These are phyloP conservation scores for Eolophus roseicapilla DNA, from an alignment of 2,113 vertebrate genomes.

Conservation along the genomic window DNA sequence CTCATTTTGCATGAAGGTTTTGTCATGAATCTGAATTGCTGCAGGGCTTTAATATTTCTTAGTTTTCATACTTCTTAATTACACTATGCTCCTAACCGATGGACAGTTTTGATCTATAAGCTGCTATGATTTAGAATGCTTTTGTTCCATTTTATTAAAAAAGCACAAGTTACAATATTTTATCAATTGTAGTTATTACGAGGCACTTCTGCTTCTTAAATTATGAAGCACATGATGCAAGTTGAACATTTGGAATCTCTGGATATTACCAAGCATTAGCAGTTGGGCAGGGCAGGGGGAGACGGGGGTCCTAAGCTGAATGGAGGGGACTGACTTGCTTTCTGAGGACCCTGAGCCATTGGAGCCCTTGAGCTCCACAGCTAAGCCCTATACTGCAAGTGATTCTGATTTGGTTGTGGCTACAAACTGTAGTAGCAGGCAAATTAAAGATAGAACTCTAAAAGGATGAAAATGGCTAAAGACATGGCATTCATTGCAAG, in stretches of 20 bases:
- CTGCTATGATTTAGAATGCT: constrained; percentile 20
- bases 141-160: constrained; percentile 43
- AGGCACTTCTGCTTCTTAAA: background rate
- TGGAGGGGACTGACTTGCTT: background rate
- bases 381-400: background rate
- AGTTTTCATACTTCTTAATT: background rate
- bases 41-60: background rate
- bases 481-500: fast-evolving
- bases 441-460: background rate
- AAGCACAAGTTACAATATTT: constrained; percentile 42
- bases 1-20: background rate
- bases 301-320: background rate
- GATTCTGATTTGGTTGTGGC: background rate
- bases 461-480: background rate
- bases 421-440: background rate
- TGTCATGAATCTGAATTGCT: background rate
- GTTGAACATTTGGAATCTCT: background rate
- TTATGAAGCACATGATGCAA: fast-evolving
- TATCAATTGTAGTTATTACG: background rate
- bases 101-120: constrained; percentile 9
- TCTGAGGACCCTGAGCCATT: background rate
- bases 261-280: background rate
- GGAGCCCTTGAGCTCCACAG: background rate
- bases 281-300: fast-evolving
- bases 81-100: background rate